phyloP scores from a whole-genome alignment of 2,888 invertebrate species.

The Hirtodrosophila cameraria region DNA sequence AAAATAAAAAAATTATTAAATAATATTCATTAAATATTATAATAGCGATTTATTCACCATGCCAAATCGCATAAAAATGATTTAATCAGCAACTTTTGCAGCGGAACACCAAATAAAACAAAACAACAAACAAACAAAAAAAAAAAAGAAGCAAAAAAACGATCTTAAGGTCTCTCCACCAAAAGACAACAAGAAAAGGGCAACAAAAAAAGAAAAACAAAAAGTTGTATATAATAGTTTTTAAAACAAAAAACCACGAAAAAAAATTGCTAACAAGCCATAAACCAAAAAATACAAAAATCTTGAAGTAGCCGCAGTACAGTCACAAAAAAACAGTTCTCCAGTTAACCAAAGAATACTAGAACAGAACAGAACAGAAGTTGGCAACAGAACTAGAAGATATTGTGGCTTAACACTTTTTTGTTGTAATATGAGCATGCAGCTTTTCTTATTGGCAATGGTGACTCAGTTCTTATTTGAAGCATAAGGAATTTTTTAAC shows the following conservation, averaged over 20 bases:
- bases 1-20: constrained; percentile 12
- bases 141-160: neutral
- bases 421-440: too few species aligned
- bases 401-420: neutral
- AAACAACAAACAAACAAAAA: neutral
- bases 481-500: too few species aligned
- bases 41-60: constrained; percentile 1
- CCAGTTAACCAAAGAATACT: constrained; percentile 5
- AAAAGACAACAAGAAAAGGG: constrained; percentile 10
- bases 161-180: constrained; percentile 27
- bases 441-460: neutral
- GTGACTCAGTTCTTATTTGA: neutral
- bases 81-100: constrained; percentile 33
- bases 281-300: neutral
- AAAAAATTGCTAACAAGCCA: constrained; percentile 34
- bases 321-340: constrained; percentile 13
- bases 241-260: constrained; percentile 2
- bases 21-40: constrained; percentile 21
- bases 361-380: constrained; percentile 17
- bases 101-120: neutral
- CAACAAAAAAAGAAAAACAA: constrained; percentile 15
- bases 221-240: constrained; percentile 30
- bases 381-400: constrained; percentile 8
- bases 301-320: constrained; percentile 6
- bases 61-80: constrained; percentile 15